phyloP scores from a whole-genome alignment of 2,113 vertebrate genomes.

The Tauraco erythrolophus region DNA sequence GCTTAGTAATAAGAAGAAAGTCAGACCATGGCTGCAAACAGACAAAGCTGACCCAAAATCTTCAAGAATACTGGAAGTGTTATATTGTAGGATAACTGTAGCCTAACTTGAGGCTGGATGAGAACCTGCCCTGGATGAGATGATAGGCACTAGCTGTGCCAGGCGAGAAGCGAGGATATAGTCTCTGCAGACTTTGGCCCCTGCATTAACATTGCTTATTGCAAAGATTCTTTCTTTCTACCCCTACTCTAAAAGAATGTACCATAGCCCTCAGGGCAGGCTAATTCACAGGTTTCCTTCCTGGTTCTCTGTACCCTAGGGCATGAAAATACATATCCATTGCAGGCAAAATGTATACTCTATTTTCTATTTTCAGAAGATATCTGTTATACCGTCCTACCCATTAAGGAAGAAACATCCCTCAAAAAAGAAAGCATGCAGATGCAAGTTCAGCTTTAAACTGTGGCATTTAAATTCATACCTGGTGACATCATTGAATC shows the following conservation, averaged over 20 bases:
- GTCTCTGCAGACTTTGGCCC: background rate
- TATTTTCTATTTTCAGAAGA: background rate
- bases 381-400: background rate
- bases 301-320: background rate
- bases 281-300: background rate
- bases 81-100: background rate
- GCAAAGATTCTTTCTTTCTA: background rate
- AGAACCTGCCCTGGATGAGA: background rate
- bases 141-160: background rate
- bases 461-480: background rate
- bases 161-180: background rate
- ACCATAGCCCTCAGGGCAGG: background rate
- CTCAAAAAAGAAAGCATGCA: background rate
- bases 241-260: background rate
- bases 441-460: background rate
- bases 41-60: background rate
- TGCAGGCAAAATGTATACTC: background rate
- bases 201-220: background rate
- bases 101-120: background rate
- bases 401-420: background rate
- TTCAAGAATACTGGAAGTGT: background rate
- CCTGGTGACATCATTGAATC: background rate
- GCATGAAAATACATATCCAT: background rate
- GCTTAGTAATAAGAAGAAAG: background rate
- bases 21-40: background rate